Conservation (phyloP, 2,888 invertebrate genomes). For the Strigamia crassipes region DNA sequence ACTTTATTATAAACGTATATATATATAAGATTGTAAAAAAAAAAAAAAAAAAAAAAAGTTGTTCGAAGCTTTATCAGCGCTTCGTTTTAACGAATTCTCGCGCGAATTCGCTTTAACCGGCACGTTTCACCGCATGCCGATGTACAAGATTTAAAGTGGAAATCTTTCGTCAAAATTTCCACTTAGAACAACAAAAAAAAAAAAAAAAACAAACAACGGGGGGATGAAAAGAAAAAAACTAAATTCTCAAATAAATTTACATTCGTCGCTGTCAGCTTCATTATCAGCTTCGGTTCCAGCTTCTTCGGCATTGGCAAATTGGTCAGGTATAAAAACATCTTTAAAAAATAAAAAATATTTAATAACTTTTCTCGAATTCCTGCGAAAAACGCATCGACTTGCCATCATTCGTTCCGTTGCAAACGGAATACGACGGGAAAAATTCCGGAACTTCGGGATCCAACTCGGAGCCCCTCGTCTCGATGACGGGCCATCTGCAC, state of each 20-base stretch:
- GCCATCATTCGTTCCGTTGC: neutral
- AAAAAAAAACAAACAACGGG: neutral
- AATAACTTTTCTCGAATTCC: neutral
- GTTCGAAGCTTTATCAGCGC: no score
- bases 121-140: no score
- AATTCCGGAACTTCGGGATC: slow-evolving; percentile 88
- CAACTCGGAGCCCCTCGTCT: slow-evolving; percentile 58
- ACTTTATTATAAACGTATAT: no score
- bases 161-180: no score
- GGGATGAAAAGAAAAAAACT: neutral
- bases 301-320: slow-evolving; percentile 56
- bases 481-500: slow-evolving; percentile 76
- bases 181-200: neutral
- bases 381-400: neutral
- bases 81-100: no score
- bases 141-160: no score
- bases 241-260: neutral
- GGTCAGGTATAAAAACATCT: neutral
- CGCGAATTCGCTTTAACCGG: no score
- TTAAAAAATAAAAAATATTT: neutral
- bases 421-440: slow-evolving; percentile 65
- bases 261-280: slow-evolving; percentile 49
- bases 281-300: slow-evolving; percentile 54
- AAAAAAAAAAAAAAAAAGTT: no score
- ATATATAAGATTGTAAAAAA: no score